Evolutionary conservation across 2,113 vertebrate species (phyloP).

Genomic region (Catharus fuscescens): DNA sequence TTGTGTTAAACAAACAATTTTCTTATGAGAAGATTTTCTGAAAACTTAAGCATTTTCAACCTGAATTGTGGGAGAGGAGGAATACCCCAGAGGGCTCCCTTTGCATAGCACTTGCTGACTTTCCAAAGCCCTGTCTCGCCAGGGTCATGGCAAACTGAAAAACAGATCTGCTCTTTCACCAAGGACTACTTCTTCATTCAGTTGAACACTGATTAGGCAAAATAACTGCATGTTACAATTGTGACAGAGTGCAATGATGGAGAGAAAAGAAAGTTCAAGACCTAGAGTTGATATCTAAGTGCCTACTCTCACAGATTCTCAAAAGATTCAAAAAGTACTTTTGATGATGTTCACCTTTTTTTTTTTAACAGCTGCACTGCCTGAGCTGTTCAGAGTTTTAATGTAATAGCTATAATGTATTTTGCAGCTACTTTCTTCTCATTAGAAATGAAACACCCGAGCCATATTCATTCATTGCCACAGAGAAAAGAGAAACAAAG

Average conservation of each 20-base stretch:
- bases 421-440: slow-evolving; percentile 29
- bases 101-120: not conserved
- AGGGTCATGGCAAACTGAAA: not conserved
- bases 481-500: slow-evolving; percentile 16
- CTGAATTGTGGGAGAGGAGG: not conserved
- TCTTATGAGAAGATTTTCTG: not conserved
- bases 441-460: not conserved
- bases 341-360: not conserved
- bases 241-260: not conserved
- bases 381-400: not conserved
- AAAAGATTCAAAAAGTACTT: not conserved
- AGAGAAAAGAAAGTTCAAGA: not conserved
- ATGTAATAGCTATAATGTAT: not conserved
- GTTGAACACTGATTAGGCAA: not conserved
- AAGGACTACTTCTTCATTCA: not conserved
- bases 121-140: fast-evolving
- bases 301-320: not conserved
- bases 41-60: not conserved
- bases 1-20: not conserved
- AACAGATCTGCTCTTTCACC: not conserved
- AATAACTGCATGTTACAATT: not conserved
- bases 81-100: not conserved
- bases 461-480: not conserved
- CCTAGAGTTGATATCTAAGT: not conserved
- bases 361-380: not conserved